Evolutionary conservation across 2,113 vertebrate species (phyloP), one percentile per base, ranked within the genome.

Genomic region (Chaetodon trifascialis): DNA sequence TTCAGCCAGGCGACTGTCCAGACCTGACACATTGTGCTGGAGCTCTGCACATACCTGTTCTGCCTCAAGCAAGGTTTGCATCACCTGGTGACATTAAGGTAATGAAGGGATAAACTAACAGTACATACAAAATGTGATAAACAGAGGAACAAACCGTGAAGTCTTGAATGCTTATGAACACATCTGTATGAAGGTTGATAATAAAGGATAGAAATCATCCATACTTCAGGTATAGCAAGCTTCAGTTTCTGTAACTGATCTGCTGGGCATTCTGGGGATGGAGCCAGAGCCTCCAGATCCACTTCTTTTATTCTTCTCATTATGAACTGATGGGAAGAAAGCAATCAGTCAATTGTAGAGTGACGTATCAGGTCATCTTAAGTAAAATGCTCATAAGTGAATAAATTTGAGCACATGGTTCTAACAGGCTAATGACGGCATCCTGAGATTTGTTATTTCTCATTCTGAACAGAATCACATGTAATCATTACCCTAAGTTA

Each of bases 1-100:
- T 80, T 95, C 95, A 44, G 95, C 95, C 77, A 95, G 73, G n/a
- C 95, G 94, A 7, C 87, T 79, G 67, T 95, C 93, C 73, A 96
- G 86, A 30, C 94, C 92, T 0, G 89, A 93, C 11, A 94, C 88
- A 49, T 91, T 93, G 54, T 92, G 91, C 78, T 94, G 95, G 80
- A 96, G 80, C 85, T 95, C 94, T 40, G 88, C 74, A 82, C 95
- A 96, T 34, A 94, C 86, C 83, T 94, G 91, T 44, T 94, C 90
- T 5, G 94, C 92, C 79, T 95, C 92, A 36, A 75, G 82, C 74
- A 96, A 84, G 2, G 93, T 95, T 86, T 94, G 88, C 66, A 92
- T 77, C 36, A 94, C 93, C 95, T 95, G 66, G 14, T n/a, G 11
- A 62, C 23, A 72, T 47, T 3, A 36, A 66, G n/a, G 5, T 30